A percentile compares a stretch with the other conserved stretches of the same genome.
These are phyloP conservation scores for Galeopterus variegatus DNA, from an alignment of 2,113 vertebrate genomes.

Conservation along the genomic window DNA sequence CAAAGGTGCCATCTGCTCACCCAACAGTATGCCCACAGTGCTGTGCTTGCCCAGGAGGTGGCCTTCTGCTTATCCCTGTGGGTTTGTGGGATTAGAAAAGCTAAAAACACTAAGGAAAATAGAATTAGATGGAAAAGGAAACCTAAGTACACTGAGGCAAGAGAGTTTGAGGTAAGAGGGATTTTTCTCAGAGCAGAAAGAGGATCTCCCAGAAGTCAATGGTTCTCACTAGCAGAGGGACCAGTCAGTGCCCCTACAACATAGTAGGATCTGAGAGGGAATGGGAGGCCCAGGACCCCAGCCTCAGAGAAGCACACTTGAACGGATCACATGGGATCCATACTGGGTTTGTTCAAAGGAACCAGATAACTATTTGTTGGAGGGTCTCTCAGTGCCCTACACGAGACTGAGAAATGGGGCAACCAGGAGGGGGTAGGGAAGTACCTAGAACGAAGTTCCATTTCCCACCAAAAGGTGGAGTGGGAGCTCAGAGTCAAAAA, in stretches of 20 bases:
- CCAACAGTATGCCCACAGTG: background rate
- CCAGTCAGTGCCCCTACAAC: background rate
- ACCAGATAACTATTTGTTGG: background rate
- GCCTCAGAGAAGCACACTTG: background rate
- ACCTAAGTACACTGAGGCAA: background rate
- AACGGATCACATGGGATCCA: background rate
- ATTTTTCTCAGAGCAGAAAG: conserved; percentile 16
- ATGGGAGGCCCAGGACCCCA: background rate
- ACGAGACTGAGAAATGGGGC: background rate
- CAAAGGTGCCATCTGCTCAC: background rate
- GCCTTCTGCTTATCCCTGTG: background rate
- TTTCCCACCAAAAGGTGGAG: conserved; percentile 11
- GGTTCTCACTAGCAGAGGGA: background rate
- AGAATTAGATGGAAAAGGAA: background rate
- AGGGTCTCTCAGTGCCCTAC: background rate
- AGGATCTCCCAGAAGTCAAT: background rate
- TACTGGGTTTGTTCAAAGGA: background rate
- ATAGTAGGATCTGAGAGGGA: background rate
- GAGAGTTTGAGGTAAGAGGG: background rate
- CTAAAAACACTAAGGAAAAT: background rate
- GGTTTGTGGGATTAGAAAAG: background rate
- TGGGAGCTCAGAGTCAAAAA: background rate
- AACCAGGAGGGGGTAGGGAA: background rate
- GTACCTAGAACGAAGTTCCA: background rate
- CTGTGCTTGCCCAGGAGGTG: background rate